Evolutionary conservation across 1,140 invertebrate species (phyloP), one percentile per base, ranked within the genome.

Genomic region (Laodelphax striatellus): DNA sequence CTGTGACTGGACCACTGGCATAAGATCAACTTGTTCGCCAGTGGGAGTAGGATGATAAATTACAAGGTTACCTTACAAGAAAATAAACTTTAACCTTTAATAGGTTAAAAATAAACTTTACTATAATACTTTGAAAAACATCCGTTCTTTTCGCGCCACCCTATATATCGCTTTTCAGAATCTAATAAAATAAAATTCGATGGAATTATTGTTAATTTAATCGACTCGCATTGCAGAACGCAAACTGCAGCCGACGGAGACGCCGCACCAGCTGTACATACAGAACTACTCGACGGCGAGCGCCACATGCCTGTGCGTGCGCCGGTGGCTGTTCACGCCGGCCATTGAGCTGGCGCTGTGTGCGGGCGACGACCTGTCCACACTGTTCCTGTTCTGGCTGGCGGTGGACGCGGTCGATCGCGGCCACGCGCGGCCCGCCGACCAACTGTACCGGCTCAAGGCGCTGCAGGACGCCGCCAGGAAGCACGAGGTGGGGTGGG

Each of bases 251-350:
- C 83, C 90, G 1, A 86, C 89, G 70, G 97, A 99, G 76, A 92
- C 94, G 64, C 95, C 95, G 0, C 95, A 99, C 75, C 93, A 94
- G 68, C 78, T 99, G 53, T 99, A 99, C 73, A 95, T 99, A 65
- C 94, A 98, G 77, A 99, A 99, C 76, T 98, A 98, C 70, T 96
- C 91, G 63, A 98, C 96, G n/a, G 95, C 95, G 21, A 94, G 92
- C 24, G 90, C 91, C 55, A 97, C 93, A 13, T 99, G 97, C 73
- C 78, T 99, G n/a, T 82, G 86, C 55, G 78, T 99, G 44, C 81
- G 90, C 44, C 93, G 93, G 75, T 99, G 95, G 94, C 74, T 98
- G 22, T 99, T 98, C 75, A 85, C 88, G 38, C 75, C 89, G 34
- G 72, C 78, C 42, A 79, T 79, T 67, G 92, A 94, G 74, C 77